Evolutionary conservation across 2,888 invertebrate species (phyloP).

Genomic region (Stenoptilia bipunctidactyla): DNA sequence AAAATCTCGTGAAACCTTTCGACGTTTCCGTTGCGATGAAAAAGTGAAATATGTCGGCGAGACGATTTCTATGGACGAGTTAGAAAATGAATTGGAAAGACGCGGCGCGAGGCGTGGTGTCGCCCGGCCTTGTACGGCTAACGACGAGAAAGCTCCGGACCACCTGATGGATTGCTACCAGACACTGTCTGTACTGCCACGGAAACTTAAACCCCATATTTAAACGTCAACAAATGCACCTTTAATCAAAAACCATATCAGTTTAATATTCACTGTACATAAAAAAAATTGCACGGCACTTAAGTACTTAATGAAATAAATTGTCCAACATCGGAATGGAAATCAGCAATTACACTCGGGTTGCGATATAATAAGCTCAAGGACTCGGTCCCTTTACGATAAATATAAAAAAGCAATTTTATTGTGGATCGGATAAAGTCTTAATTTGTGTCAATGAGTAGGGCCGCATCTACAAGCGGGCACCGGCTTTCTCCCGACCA

Average conservation of each 20-base stretch:
- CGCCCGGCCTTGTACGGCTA: slow-evolving; percentile 62
- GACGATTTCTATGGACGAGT: slow-evolving; percentile 64
- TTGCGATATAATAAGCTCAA: too few relatives aligned
- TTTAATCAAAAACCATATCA: slow-evolving; percentile 1
- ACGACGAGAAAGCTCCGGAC: slow-evolving; percentile 67
- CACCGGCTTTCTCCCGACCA: too few relatives aligned
- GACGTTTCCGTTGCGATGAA: slow-evolving; percentile 44
- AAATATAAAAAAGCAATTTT: too few relatives aligned
- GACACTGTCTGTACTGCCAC: background rate
- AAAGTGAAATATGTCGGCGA: slow-evolving; percentile 55
- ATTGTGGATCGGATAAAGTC: too few relatives aligned
- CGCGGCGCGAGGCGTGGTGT: slow-evolving; percentile 62
- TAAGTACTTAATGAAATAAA: slow-evolving; percentile 41
- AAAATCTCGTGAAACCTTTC: slow-evolving; percentile 33
- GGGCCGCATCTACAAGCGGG: too few relatives aligned
- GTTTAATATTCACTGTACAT: too few relatives aligned
- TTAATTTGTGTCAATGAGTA: too few relatives aligned
- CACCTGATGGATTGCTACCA: slow-evolving; percentile 50
- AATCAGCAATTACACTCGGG: slow-evolving; percentile 10
- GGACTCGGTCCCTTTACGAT: too few relatives aligned
- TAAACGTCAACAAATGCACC: background rate
- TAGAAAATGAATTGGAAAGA: slow-evolving; percentile 68
- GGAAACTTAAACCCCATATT: background rate
- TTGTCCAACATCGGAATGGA: slow-evolving; percentile 29
- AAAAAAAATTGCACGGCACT: too few relatives aligned